phyloP scores from a whole-genome alignment of 2,888 invertebrate species.

The Drosophila multiciliata region DNA sequence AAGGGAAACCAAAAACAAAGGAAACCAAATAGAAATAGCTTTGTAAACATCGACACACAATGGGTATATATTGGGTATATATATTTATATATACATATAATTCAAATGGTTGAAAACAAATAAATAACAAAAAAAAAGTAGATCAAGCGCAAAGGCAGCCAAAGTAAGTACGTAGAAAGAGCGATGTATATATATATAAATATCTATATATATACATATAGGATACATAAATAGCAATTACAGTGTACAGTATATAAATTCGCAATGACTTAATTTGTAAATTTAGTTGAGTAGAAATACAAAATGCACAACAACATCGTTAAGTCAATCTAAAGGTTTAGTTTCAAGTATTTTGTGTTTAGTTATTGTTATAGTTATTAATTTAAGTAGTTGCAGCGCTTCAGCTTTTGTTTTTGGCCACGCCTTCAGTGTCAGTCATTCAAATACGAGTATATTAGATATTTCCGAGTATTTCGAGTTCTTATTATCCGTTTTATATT shows the following conservation, averaged over 20 bases:
- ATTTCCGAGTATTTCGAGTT: constrained; percentile 32
- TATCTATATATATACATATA: constrained; percentile 20
- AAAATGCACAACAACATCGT: constrained; percentile 67
- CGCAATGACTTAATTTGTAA: constrained; percentile 68
- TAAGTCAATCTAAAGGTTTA: constrained; percentile 50
- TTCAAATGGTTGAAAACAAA: not conserved
- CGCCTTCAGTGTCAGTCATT: constrained; percentile 85
- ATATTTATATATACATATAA: not conserved
- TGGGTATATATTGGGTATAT: not conserved
- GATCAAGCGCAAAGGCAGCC: constrained; percentile 59
- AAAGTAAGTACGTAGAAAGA: constrained; percentile 33
- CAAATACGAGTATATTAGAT: constrained; percentile 69
- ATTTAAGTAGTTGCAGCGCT: constrained; percentile 50
- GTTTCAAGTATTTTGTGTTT: constrained; percentile 3
- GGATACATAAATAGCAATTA: constrained; percentile 54
- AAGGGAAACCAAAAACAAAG: constrained; percentile 15
- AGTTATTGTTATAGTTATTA: constrained; percentile 24
- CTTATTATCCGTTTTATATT: constrained; percentile 6
- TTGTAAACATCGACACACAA: constrained; percentile 35
- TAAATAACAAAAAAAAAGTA: not conserved
- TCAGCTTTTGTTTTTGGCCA: constrained; percentile 28
- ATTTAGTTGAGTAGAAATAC: constrained; percentile 60
- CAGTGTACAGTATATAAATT: constrained; percentile 75
- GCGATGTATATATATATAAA: constrained; percentile 30
- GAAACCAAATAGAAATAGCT: constrained; percentile 24